These are phyloP conservation scores for Callyntrura guangdongensis DNA, from an alignment of 2,888 invertebrate genomes.

Conservation along the genomic window DNA sequence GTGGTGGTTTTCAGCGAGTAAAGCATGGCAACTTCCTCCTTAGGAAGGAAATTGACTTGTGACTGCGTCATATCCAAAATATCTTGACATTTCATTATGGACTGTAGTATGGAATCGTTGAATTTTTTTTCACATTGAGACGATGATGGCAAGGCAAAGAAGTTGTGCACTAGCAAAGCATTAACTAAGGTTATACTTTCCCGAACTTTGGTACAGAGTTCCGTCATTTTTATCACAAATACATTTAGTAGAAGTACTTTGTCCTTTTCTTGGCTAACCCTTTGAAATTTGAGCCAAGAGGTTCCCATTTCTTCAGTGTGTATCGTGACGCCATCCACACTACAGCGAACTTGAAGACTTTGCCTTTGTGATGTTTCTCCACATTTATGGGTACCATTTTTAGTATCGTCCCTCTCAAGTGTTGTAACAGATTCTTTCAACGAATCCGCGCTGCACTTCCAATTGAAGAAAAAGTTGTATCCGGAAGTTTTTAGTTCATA, in stretches of 20 bases:
- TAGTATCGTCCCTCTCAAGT: no score
- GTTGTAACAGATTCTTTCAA: neutral
- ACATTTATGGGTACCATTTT: neutral
- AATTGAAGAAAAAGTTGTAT: conserved; percentile 48
- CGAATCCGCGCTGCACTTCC: conserved; percentile 6
- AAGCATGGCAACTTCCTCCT: conserved; percentile 52
- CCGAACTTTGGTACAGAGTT: neutral
- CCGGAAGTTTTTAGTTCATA: conserved; percentile 50
- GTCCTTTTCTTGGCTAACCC: conserved; percentile 42
- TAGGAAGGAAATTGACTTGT: conserved; percentile 47
- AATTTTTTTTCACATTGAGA: neutral
- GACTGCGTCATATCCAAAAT: neutral
- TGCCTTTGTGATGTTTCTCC: neutral
- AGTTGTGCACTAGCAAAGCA: conserved; percentile 12
- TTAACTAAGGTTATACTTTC: neutral
- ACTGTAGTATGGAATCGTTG: neutral
- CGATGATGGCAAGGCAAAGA: neutral
- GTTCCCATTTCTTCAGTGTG: neutral
- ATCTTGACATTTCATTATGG: conserved; percentile 38
- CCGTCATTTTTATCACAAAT: neutral
- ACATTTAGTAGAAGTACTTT: conserved; percentile 7
- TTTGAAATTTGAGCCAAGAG: conserved; percentile 60
- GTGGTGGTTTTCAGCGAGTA: conserved; percentile 55
- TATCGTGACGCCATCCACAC: conserved; percentile 61
- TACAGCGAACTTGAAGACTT: conserved; percentile 57